Evolutionary conservation across 2,797 vertebrate species (phyloP).

Genomic region (Melanotaenia maccullochi): DNA sequence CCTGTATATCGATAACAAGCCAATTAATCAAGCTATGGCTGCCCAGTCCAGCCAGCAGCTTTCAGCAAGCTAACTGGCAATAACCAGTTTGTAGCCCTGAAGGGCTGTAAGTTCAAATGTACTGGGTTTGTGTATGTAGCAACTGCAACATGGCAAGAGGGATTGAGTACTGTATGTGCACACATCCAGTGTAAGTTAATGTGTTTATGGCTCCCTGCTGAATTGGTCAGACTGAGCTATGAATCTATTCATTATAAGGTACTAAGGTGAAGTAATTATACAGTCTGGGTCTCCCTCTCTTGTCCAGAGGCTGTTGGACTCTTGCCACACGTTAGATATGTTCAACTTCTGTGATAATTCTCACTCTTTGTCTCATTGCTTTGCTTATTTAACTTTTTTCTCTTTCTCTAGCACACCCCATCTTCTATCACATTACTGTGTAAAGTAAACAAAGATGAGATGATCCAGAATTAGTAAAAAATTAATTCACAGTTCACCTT

Average conservation of each 20-base stretch:
- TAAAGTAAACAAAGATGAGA: conserved; percentile 12
- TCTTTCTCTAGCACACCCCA: background rate
- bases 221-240: conserved; percentile 48
- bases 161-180: background rate
- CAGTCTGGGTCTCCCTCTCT: conserved; percentile 33
- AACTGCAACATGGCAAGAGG: conserved; percentile 28
- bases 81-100: conserved; percentile 64
- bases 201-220: conserved; percentile 46
- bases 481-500: conserved; percentile 1
- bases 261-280: conserved; percentile 44
- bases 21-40: conserved; percentile 70
- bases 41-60: conserved; percentile 63
- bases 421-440: conserved; percentile 9
- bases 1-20: conserved; percentile 64
- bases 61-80: conserved; percentile 57
- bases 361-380: background rate
- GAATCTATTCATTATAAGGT: conserved; percentile 47
- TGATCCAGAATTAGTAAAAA: conserved; percentile 12
- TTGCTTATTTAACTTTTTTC: background rate
- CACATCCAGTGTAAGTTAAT: conserved; percentile 26
- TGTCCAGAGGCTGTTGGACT: conserved; percentile 57
- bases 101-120: conserved; percentile 44
- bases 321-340: conserved; percentile 52
- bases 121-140: conserved; percentile 38
- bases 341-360: conserved; percentile 39